Conservation (phyloP, 2,113 vertebrate species). For the Zosterops pallidus region DNA sequence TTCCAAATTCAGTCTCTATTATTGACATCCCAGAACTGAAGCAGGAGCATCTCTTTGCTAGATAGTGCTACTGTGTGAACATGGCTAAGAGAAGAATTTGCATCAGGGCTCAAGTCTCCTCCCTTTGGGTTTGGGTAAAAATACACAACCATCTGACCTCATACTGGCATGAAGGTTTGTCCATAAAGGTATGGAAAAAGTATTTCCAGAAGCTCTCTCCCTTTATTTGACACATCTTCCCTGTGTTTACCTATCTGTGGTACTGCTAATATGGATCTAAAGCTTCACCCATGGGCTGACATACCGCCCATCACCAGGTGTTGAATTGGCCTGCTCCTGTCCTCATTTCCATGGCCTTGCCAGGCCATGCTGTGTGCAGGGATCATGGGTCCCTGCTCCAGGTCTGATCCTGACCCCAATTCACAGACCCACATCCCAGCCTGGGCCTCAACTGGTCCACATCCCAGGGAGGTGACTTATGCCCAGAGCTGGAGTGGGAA, state of each 20-base stretch:
- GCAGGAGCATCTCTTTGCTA: neutral
- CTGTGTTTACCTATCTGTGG: neutral
- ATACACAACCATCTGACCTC: neutral
- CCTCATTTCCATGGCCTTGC: accelerated
- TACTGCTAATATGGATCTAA: neutral
- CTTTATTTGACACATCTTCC: neutral
- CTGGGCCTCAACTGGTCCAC: accelerated
- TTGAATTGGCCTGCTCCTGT: neutral
- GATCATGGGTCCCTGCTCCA: accelerated
- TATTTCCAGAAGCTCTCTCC: neutral
- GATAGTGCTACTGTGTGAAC: neutral
- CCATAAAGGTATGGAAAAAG: neutral
- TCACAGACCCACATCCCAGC: accelerated
- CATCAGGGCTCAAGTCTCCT: accelerated
- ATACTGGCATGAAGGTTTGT: neutral
- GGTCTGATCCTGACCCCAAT: neutral
- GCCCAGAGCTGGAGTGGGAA: neutral
- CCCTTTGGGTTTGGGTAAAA: neutral
- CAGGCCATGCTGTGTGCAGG: neutral
- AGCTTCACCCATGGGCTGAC: neutral
- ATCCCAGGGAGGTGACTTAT: too few relatives aligned
- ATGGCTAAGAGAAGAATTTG: neutral
- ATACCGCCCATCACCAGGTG: neutral
- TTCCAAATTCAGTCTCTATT: neutral
- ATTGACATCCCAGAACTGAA: neutral